phyloP scores from a whole-genome alignment of 2,797 vertebrate species.

The Dendrocincla fuliginosa region DNA sequence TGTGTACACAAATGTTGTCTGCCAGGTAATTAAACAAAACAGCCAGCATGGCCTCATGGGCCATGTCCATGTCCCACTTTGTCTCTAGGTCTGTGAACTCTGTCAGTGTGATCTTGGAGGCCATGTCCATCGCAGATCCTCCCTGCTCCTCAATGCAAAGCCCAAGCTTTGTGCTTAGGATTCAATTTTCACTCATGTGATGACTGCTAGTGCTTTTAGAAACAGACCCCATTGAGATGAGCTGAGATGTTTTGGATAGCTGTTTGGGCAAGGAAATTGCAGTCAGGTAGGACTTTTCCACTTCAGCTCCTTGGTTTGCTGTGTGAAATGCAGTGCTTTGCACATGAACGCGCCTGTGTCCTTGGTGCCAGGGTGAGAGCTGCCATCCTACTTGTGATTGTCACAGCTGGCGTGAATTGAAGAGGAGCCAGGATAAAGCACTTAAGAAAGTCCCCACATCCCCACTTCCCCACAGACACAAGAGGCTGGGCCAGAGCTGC shows the following conservation, averaged over 20 bases:
- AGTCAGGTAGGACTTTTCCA: background rate
- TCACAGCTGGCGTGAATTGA: background rate
- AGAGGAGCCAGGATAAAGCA: background rate
- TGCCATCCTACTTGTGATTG: background rate
- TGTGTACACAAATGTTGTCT: background rate
- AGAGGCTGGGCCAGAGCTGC: background rate
- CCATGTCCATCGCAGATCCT: fast-evolving
- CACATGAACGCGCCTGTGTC: fast-evolving
- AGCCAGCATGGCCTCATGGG: background rate
- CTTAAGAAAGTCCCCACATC: background rate
- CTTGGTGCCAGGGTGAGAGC: background rate
- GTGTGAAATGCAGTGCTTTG: background rate
- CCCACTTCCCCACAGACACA: background rate
- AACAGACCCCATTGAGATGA: background rate
- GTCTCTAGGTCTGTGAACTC: background rate
- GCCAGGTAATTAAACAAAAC: background rate
- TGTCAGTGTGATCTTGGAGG: background rate
- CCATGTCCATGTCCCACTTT: background rate
- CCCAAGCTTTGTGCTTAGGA: background rate
- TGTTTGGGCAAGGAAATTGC: background rate
- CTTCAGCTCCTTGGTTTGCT: background rate
- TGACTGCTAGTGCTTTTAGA: background rate
- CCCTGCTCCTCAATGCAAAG: background rate
- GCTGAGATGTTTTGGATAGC: background rate
- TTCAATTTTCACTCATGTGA: background rate